Conservation (phyloP, 2,113 vertebrate species). For the Etheostoma cragini region DNA sequence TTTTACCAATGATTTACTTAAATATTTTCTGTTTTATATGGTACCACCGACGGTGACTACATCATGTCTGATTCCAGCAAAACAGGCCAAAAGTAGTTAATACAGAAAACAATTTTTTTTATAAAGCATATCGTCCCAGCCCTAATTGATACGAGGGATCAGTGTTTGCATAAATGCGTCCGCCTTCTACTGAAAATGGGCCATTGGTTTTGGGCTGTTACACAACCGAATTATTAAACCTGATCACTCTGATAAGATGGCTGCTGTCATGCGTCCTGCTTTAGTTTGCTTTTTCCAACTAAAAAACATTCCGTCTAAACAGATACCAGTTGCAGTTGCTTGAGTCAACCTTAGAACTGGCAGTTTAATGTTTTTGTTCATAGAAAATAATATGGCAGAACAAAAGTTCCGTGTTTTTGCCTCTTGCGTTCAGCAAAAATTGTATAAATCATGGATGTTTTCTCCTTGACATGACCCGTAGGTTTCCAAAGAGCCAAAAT, state of each 20-base stretch:
- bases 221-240: not conserved
- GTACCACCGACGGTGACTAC: too few relatives aligned
- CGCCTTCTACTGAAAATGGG: not conserved
- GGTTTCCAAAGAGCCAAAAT: too few relatives aligned
- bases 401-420: not conserved
- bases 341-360: not conserved
- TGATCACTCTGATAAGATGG: not conserved
- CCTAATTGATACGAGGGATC: not conserved
- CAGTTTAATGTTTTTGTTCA: not conserved
- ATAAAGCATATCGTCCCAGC: too few relatives aligned
- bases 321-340: not conserved
- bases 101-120: too few relatives aligned
- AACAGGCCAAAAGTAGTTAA: too few relatives aligned
- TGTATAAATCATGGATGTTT: too few relatives aligned
- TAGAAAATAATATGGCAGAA: conserved; percentile 2
- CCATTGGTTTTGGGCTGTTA: not conserved
- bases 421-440: too few relatives aligned
- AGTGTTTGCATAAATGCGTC: not conserved
- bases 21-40: too few relatives aligned
- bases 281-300: not conserved
- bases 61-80: too few relatives aligned
- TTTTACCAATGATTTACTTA: too few relatives aligned
- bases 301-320: not conserved
- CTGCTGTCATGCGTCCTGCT: not conserved
- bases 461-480: too few relatives aligned